phyloP scores from a whole-genome alignment of 2,888 invertebrate species.

The Chaetogeoica ovagalla region DNA sequence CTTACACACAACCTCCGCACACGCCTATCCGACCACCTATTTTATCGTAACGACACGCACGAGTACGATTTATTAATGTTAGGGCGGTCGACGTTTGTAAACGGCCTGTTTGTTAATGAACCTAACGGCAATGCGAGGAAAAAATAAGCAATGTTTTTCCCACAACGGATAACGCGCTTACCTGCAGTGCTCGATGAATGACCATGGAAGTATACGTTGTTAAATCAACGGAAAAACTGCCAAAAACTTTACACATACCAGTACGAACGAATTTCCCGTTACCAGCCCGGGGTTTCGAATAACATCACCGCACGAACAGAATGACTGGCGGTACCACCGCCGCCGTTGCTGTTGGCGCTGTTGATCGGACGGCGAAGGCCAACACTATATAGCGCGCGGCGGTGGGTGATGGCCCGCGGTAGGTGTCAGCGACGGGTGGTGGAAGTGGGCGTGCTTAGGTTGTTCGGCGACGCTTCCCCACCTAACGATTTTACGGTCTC shows the following conservation, averaged over 20 bases:
- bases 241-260: conserved; percentile 51
- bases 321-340: not conserved
- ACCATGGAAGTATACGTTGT: conserved; percentile 52
- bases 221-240: conserved; percentile 51
- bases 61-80: not conserved
- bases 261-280: conserved; percentile 44
- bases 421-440: not conserved
- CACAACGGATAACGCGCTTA: not conserved
- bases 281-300: conserved; percentile 41
- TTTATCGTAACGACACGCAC: not conserved
- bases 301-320: conserved; percentile 13
- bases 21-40: too few relatives aligned
- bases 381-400: not conserved
- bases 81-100: not conserved
- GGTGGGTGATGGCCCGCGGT: not conserved
- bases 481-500: conserved; percentile 51
- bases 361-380: conserved; percentile 10
- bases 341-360: not conserved
- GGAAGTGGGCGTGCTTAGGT: not conserved
- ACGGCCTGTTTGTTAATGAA: too few relatives aligned
- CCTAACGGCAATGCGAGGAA: not conserved
- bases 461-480: conserved; percentile 21
- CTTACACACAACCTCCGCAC: not conserved
- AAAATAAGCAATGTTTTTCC: not conserved
- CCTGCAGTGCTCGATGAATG: conserved; percentile 53